A percentile compares a stretch with the other conserved stretches of the same genome.
phyloP scores from a whole-genome alignment of 35 echinoderm and acorn worm genomes.

The Heliocidaris erythrogramma region DNA sequence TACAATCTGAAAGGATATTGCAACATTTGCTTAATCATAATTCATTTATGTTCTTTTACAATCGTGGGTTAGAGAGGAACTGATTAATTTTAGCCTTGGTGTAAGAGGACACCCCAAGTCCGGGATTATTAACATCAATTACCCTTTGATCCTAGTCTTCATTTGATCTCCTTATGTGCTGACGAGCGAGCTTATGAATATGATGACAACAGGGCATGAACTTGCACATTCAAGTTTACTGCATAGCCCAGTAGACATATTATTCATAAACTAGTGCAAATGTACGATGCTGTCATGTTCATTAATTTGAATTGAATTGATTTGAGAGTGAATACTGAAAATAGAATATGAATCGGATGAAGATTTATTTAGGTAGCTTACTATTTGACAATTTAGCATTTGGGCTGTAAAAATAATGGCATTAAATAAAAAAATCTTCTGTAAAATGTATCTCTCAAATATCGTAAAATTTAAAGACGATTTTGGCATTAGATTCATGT shows the following conservation, averaged over 20 bases:
- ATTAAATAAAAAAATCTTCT: too few species aligned
- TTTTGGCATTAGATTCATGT: too few species aligned
- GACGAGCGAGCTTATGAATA: background rate
- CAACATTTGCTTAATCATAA: background rate
- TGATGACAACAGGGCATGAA: background rate
- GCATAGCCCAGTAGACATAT: background rate
- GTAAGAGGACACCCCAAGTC: background rate
- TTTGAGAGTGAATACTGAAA: too few species aligned
- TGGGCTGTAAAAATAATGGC: too few species aligned
- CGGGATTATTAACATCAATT: slow-evolving; percentile 3
- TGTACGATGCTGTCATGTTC: too few species aligned
- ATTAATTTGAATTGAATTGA: too few species aligned
- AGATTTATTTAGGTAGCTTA: too few species aligned
- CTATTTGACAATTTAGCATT: too few species aligned
- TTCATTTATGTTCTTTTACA: background rate
- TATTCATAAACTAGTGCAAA: background rate
- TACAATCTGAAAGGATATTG: background rate
- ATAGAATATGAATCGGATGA: too few species aligned
- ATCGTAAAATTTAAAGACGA: too few species aligned
- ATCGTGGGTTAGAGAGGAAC: background rate
- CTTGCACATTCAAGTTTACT: background rate
- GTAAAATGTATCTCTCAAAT: too few species aligned
- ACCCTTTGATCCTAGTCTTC: background rate
- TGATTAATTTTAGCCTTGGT: background rate
- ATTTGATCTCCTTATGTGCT: background rate